Percentiles rank a stretch among this genome's conserved stretches.
These are phyloP conservation scores for Betta splendens DNA, from an alignment of 2,797 vertebrate genomes.

Conservation along the genomic window DNA sequence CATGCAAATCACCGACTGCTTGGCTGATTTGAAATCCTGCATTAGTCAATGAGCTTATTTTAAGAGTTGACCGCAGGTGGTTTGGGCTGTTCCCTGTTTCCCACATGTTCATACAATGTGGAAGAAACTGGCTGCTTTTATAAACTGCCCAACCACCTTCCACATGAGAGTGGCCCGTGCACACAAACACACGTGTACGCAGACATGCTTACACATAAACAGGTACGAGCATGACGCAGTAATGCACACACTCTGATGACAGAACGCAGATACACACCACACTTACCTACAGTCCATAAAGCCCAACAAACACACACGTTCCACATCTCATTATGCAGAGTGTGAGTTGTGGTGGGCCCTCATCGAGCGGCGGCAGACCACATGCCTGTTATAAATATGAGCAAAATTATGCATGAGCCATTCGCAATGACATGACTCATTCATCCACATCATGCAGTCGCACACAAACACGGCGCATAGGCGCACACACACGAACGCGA, in stretches of 20 bases:
- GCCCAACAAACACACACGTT: constrained; percentile 23
- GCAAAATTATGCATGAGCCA: constrained; percentile 79
- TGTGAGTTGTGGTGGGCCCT: constrained; percentile 72
- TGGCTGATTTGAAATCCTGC: constrained; percentile 65
- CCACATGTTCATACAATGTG: constrained; percentile 71
- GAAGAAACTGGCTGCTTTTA: constrained; percentile 65
- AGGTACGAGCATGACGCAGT: constrained; percentile 3
- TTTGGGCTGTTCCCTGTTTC: constrained; percentile 63
- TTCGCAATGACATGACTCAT: constrained; percentile 78
- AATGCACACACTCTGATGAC: constrained; percentile 28
- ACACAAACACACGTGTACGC: not conserved
- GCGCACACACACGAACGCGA: constrained; percentile 11
- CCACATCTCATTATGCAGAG: constrained; percentile 73
- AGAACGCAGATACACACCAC: constrained; percentile 45
- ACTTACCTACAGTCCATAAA: constrained; percentile 38
- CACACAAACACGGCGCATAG: constrained; percentile 23
- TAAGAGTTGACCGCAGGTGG: constrained; percentile 68
- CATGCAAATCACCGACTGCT: constrained; percentile 52
- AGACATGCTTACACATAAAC: not conserved
- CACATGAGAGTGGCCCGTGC: constrained; percentile 30
- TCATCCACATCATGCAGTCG: constrained; percentile 63
- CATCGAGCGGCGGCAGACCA: constrained; percentile 67
- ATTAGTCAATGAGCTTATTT: constrained; percentile 78
- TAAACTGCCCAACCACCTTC: constrained; percentile 65
- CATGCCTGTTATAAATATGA: constrained; percentile 81